Evolutionary conservation across 1,140 invertebrate species (phyloP).

Genomic region (Reticulitermes speratus): DNA sequence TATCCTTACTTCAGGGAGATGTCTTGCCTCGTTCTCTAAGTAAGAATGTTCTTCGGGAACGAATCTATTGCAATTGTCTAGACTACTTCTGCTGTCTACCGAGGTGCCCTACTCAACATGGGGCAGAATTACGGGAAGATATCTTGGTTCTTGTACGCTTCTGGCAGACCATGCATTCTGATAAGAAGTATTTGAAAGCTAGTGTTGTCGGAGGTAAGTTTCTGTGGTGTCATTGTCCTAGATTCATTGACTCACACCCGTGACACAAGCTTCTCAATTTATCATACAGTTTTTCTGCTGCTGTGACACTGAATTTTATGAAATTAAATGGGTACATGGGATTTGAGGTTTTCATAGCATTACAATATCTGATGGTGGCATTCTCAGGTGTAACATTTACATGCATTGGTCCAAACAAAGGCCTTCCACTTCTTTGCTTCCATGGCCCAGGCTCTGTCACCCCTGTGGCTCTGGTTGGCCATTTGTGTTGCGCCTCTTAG

Average conservation of each 20-base stretch:
- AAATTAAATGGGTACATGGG: too few relatives aligned
- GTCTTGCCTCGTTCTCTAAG: slow-evolving; percentile 80
- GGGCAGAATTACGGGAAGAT: slow-evolving; percentile 80
- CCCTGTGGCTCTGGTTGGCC: too few relatives aligned
- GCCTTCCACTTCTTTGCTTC: too few relatives aligned
- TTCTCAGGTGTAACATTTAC: too few relatives aligned
- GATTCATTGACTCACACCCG: neutral
- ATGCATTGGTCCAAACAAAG: too few relatives aligned
- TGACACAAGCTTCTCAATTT: neutral
- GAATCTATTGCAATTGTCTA: slow-evolving; percentile 90
- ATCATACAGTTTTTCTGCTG: too few relatives aligned
- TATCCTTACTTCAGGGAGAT: slow-evolving; percentile 93
- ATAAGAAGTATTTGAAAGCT: slow-evolving; percentile 93
- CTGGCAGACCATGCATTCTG: slow-evolving; percentile 94
- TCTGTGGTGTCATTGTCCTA: slow-evolving; percentile 21
- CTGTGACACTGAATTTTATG: too few relatives aligned
- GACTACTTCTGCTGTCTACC: slow-evolving; percentile 92
- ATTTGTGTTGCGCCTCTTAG: too few relatives aligned
- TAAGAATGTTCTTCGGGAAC: slow-evolving; percentile 89
- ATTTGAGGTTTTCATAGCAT: too few relatives aligned
- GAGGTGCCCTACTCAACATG: slow-evolving; percentile 78
- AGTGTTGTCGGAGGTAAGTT: slow-evolving; percentile 61
- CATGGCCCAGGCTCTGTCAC: too few relatives aligned
- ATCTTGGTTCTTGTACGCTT: slow-evolving; percentile 89
- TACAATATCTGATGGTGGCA: too few relatives aligned